Conservation (phyloP, 2,797 vertebrate species). For the Scleropages formosus region DNA sequence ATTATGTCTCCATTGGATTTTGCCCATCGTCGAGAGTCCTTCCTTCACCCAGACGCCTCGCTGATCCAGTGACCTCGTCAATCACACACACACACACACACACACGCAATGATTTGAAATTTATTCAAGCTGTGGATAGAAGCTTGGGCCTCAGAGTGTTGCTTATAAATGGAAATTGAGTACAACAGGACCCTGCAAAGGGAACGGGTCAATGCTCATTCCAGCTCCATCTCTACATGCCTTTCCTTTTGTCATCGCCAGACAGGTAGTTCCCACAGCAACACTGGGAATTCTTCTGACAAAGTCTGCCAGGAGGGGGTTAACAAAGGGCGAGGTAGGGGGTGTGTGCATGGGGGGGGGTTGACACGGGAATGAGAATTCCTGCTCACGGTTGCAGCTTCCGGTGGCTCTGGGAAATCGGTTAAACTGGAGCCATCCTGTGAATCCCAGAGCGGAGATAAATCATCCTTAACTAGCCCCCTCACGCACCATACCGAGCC, state of each 20-base stretch:
- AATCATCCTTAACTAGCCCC: conserved; percentile 60
- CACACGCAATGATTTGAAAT: not conserved
- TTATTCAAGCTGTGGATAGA: not conserved
- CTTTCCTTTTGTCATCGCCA: not conserved
- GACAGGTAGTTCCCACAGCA: conserved; percentile 25
- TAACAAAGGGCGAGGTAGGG: conserved; percentile 14
- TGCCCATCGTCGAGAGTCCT: no score
- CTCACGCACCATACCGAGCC: conserved; percentile 44
- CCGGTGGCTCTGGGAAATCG: conserved; percentile 56
- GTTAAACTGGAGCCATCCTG: conserved; percentile 55
- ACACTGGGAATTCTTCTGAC: not conserved
- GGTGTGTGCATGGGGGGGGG: not conserved
- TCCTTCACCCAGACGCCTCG: no score
- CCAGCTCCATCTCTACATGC: not conserved
- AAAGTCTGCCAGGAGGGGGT: conserved; percentile 21
- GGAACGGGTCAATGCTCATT: not conserved
- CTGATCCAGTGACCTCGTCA: no score
- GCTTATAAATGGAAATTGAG: not conserved
- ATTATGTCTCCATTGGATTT: no score
- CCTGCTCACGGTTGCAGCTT: conserved; percentile 53
- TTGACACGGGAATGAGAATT: conserved; percentile 47
- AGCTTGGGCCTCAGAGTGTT: not conserved
- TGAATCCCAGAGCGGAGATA: conserved; percentile 51
- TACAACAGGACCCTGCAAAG: not conserved
- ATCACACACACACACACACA: no score